Percentiles rank a stretch among this genome's conserved stretches.
Conservation (phyloP, 2,797 vertebrate genomes). For the Tapirus indicus region DNA sequence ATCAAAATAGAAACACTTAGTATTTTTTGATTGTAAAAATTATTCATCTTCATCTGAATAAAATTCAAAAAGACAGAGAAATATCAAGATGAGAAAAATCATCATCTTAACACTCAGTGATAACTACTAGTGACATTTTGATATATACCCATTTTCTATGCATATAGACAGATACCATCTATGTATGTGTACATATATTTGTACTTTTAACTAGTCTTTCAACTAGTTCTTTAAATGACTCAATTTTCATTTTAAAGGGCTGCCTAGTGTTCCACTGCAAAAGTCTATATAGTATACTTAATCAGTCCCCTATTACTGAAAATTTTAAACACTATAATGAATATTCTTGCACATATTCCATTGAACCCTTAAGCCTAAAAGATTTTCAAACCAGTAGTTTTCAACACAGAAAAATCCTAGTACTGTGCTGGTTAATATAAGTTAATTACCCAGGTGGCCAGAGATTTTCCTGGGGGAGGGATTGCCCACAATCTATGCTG, state of each 20-base stretch:
- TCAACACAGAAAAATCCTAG: background rate
- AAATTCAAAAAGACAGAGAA: slow-evolving; percentile 33
- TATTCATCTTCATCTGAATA: slow-evolving; percentile 24
- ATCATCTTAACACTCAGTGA: background rate
- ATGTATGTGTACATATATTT: background rate
- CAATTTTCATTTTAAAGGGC: background rate
- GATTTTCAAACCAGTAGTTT: slow-evolving; percentile 7
- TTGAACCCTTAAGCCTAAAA: slow-evolving; percentile 12
- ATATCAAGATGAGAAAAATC: background rate
- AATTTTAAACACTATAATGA: background rate
- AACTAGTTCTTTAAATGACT: background rate
- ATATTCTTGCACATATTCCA: background rate
- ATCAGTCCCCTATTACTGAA: background rate
- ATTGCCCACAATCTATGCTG: background rate
- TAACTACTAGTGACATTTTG: background rate
- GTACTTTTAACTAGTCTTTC: background rate
- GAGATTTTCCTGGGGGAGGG: background rate
- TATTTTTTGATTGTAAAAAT: background rate
- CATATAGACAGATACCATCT: background rate
- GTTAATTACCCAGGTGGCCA: background rate
- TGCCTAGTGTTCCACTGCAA: background rate
- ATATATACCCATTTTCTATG: background rate
- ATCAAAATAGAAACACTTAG: slow-evolving; percentile 6
- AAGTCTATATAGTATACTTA: background rate
- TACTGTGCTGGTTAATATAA: background rate